Evolutionary conservation across 2,888 invertebrate genomes (phyloP), one percentile per base, ranked within the genome.

Genomic region (Cantharis rufa): DNA sequence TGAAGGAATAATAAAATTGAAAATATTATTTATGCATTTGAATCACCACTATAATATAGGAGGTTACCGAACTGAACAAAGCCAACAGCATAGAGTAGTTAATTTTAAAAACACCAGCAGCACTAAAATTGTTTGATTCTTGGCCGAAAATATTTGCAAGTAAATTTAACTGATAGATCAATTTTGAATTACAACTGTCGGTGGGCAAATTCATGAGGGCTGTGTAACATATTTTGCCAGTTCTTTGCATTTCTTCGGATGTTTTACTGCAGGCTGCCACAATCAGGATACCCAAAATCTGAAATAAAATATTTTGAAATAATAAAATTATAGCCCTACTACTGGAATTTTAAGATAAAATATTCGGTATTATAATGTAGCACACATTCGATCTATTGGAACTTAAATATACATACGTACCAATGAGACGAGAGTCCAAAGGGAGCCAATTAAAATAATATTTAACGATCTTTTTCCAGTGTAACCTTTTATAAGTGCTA

Each of bases 171-270:
- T 77, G 71, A 2, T 71, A 24, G n/a, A 77, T 68, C 15, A 75
- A n/a, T 48, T 48, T 48, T 48, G n/a, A n/a, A 48, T n/a, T 48
- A 7, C 7, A n/a, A n/a, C n/a, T n/a, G 7, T 48, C 48, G 5
- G 1, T 9, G 1, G 82, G 79, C 16, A 82, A 18, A 68, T 79
- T 78, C 16, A 80, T 79, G 1, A 83, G 76, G 11, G 82, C 28
- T 62, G 78, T 80, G 68, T 80, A 81, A 69, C 80, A 80, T 32
- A 81, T 80, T 15, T 76, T 76, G 4, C 79, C 70, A 1, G 82
- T 82, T 69, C 71, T 71, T n/a, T 77, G 79, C 10, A 80, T 80
- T 77, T 83, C 83, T 69, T 78, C 79, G 15, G 79, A 75, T 15
- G 80, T 71, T 10, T 72, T 69, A 28, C 81, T 80, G 61, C 83